Evolutionary conservation across 2,113 vertebrate genomes (phyloP).

Genomic region (Microcebus tavaratra): DNA sequence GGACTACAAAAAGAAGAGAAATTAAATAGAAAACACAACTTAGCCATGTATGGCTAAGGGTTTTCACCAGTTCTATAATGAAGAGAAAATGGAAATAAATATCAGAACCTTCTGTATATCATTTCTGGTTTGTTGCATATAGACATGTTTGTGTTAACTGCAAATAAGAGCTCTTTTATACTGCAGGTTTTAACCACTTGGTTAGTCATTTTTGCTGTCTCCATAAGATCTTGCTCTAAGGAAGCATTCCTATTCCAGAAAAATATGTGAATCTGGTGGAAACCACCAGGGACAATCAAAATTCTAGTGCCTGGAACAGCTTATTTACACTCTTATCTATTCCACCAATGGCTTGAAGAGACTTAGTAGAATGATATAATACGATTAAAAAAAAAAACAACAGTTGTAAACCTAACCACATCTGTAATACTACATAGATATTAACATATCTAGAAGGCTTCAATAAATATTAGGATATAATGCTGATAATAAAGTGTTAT

Average conservation of each 20-base stretch:
- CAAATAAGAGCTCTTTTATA: not conserved
- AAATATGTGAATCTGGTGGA: not conserved
- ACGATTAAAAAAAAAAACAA: not conserved
- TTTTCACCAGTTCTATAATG: slow-evolving; percentile 39
- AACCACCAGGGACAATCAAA: not conserved
- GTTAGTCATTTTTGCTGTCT: not conserved
- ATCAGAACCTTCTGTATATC: not conserved
- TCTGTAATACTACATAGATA: not conserved
- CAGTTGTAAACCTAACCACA: not conserved
- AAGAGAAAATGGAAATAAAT: slow-evolving; percentile 11
- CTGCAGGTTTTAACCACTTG: not conserved
- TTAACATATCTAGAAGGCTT: slow-evolving; percentile 35
- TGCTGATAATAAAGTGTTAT: not conserved
- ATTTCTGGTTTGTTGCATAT: not conserved
- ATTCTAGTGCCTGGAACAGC: not conserved
- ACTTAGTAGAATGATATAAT: not conserved
- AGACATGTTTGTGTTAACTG: not conserved
- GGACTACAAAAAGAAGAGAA: not conserved
- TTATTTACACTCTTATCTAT: not conserved
- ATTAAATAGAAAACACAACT: not conserved
- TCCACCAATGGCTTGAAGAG: not conserved
- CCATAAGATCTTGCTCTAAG: not conserved
- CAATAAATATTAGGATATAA: not conserved
- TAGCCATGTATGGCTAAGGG: not conserved
- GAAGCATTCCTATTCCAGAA: not conserved